These are phyloP conservation scores for Muntiacus reevesi DNA, from an alignment of 2,113 vertebrate species.

Conservation along the genomic window DNA sequence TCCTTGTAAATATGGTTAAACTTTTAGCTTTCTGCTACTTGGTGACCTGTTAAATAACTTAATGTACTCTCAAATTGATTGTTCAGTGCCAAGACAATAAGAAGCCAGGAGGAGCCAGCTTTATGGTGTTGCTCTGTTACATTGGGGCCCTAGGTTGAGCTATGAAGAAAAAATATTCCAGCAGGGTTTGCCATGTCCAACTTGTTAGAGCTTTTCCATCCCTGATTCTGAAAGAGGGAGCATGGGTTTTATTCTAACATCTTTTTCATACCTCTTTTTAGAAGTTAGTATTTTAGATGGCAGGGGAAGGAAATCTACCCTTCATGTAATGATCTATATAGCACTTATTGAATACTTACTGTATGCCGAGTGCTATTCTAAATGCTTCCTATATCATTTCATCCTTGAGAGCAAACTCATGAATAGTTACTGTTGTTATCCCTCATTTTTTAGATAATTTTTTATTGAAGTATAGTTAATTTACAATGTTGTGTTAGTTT, in stretches of 20 bases:
- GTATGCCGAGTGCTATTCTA: neutral
- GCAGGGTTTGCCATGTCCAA: neutral
- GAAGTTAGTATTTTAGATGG: neutral
- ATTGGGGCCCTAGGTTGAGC: neutral
- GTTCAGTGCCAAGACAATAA: slow-evolving; percentile 19
- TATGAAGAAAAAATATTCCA: neutral
- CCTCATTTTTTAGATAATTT: neutral
- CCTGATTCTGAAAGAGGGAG: neutral
- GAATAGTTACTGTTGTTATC: neutral
- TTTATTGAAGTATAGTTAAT: neutral
- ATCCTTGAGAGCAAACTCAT: neutral
- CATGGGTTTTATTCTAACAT: neutral
- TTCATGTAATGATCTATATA: neutral
- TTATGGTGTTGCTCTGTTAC: neutral
- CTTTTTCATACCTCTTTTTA: neutral
- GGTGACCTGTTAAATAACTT: slow-evolving; percentile 66
- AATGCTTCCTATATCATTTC: neutral
- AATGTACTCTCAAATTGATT: slow-evolving; percentile 47
- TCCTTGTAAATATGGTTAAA: slow-evolving; percentile 70
- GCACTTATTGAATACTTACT: neutral
- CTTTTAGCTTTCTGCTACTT: slow-evolving; percentile 60
- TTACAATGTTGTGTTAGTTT: neutral
- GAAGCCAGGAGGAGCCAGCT: slow-evolving; percentile 4
- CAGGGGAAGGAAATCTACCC: neutral
- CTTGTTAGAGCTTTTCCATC: neutral